Evolutionary conservation across 2,113 vertebrate species (phyloP).

Genomic region (Neopipo cinnamomea): DNA sequence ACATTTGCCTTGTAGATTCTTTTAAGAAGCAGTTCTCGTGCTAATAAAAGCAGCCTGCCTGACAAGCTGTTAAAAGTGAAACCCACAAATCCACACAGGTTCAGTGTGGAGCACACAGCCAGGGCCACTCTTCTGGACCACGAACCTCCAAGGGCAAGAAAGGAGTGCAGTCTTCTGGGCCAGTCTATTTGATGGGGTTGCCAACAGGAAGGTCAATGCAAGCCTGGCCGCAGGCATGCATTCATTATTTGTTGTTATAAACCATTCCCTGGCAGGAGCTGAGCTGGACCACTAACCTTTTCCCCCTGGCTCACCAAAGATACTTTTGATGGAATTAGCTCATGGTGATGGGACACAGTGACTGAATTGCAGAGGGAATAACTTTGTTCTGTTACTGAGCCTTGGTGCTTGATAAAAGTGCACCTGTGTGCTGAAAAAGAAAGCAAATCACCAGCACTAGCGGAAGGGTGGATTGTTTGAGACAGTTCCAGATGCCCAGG

Average conservation of each 20-base stretch:
- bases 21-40: background rate
- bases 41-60: background rate
- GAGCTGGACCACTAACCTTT: background rate
- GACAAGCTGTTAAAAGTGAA: background rate
- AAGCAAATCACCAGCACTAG: background rate
- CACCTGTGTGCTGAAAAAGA: background rate
- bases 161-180: background rate
- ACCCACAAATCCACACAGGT: background rate
- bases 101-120: background rate
- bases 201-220: background rate
- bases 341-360: background rate
- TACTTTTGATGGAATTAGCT: background rate
- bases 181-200: background rate
- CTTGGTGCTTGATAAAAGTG: background rate
- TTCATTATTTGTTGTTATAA: background rate
- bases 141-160: background rate
- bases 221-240: background rate
- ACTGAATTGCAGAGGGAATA: background rate
- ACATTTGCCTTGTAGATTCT: slow-evolving; percentile 17
- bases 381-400: background rate
- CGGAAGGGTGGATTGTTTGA: background rate
- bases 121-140: background rate
- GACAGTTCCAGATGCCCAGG: background rate
- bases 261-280: background rate
- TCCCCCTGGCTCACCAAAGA: background rate